Percentiles rank a stretch among this genome's conserved stretches.
Evolutionary conservation across 2,797 vertebrate genomes (phyloP).

Genomic region (Lutjanus argentimaculatus): DNA sequence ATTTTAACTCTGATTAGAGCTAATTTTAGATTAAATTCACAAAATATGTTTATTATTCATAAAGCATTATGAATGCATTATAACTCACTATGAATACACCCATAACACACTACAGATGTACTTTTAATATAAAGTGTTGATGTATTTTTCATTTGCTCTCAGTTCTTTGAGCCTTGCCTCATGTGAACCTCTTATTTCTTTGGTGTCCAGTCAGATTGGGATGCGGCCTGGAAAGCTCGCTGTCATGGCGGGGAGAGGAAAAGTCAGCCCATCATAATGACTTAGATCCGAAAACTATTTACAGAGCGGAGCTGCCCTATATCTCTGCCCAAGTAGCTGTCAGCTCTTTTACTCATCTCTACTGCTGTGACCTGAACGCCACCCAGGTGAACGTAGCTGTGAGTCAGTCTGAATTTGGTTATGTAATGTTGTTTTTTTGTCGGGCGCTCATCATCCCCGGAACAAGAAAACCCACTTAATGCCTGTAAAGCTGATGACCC

Average conservation of each 20-base stretch:
- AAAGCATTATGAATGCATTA: too few relatives aligned
- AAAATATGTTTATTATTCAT: too few relatives aligned
- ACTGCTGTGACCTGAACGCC: conserved; percentile 61
- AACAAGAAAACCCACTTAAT: conserved; percentile 67
- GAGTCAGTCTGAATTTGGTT: conserved; percentile 71
- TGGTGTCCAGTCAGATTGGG: conserved; percentile 22
- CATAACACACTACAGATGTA: too few relatives aligned
- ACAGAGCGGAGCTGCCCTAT: conserved; percentile 49
- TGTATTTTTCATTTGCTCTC: neutral
- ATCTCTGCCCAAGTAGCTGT: conserved; percentile 57
- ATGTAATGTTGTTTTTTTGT: conserved; percentile 68
- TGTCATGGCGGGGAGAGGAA: conserved; percentile 6
- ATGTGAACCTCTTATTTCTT: conserved; percentile 15
- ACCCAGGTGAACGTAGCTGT: conserved; percentile 63
- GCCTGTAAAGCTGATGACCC: conserved; percentile 44
- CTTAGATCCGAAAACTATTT: conserved; percentile 57
- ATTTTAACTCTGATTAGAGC: too few relatives aligned
- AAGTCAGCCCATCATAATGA: conserved; percentile 15
- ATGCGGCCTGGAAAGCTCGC: conserved; percentile 15
- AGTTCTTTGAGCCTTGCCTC: neutral
- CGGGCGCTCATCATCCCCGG: conserved; percentile 40
- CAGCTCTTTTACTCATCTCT: conserved; percentile 68
- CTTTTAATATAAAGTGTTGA: too few relatives aligned
- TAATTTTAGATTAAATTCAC: too few relatives aligned
- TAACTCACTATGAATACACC: too few relatives aligned